phyloP scores from a whole-genome alignment of 2,113 vertebrate species.

The Cranoglanis bouderius region DNA sequence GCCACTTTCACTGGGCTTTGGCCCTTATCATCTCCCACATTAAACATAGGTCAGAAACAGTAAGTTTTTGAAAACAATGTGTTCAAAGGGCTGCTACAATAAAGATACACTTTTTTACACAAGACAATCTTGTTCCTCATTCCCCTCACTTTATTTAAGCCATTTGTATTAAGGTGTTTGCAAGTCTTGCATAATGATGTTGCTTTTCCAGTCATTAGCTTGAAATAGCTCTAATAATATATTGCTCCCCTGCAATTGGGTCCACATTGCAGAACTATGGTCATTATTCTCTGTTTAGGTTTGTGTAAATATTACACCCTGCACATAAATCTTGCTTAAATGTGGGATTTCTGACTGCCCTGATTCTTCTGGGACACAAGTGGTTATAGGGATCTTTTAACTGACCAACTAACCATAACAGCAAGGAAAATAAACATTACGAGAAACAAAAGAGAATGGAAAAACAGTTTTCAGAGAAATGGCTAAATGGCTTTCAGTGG shows the following conservation, averaged over 20 bases:
- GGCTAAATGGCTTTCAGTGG: background rate
- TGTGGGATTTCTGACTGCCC: background rate
- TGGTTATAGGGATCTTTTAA: background rate
- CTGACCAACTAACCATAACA: background rate
- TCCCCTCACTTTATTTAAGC: background rate
- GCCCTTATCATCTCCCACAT: background rate
- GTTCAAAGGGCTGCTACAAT: background rate
- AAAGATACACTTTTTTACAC: background rate
- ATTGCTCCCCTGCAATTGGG: background rate
- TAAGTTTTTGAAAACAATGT: background rate
- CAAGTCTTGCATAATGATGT: background rate
- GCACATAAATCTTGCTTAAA: background rate
- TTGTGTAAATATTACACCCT: background rate
- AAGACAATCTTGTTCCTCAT: background rate
- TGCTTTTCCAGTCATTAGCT: background rate
- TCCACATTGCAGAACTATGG: background rate
- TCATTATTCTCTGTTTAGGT: background rate
- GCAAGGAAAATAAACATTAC: slow-evolving; percentile 2
- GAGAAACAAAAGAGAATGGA: background rate
- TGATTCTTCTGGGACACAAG: background rate
- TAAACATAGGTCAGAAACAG: background rate
- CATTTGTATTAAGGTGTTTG: background rate
- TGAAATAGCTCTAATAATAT: background rate
- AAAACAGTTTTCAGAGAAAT: background rate
- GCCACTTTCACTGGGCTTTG: background rate